Conservation (phyloP, 2,888 invertebrate species). For the Palloptera scutellata region DNA sequence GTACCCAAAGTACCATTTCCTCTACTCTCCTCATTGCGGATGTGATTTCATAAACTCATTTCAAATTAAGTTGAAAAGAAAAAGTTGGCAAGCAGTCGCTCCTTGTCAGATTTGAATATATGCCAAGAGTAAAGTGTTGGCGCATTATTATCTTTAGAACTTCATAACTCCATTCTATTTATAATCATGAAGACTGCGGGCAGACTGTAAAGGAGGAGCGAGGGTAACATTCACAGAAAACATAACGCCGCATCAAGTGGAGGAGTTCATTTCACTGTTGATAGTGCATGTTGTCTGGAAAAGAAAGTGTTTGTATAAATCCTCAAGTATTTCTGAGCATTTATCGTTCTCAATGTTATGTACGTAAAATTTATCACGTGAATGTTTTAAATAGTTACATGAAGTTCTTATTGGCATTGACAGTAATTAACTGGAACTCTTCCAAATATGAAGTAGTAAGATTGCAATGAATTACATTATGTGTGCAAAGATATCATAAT, state of each 20-base stretch:
- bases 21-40: constrained; percentile 15
- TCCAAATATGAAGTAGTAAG: background rate
- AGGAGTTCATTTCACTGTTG: no score
- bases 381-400: no score
- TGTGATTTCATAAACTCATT: constrained; percentile 31
- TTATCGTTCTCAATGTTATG: background rate
- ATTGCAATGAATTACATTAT: background rate
- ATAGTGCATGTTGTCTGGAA: no score
- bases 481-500: background rate
- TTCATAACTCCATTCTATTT: constrained; percentile 52
- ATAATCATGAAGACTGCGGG: no score
- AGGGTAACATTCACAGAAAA: no score
- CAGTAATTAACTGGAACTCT: background rate
- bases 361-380: no score
- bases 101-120: constrained; percentile 49
- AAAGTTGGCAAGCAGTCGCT: constrained; percentile 29
- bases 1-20: background rate
- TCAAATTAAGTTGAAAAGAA: constrained; percentile 25
- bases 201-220: no score
- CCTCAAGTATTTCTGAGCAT: background rate
- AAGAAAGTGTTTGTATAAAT: background rate
- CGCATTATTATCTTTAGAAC: constrained; percentile 62
- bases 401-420: no score
- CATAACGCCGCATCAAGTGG: no score
- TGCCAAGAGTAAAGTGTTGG: constrained; percentile 62